Conservation (phyloP, 2,888 invertebrate species). For the Hypomecis punctinalis region DNA sequence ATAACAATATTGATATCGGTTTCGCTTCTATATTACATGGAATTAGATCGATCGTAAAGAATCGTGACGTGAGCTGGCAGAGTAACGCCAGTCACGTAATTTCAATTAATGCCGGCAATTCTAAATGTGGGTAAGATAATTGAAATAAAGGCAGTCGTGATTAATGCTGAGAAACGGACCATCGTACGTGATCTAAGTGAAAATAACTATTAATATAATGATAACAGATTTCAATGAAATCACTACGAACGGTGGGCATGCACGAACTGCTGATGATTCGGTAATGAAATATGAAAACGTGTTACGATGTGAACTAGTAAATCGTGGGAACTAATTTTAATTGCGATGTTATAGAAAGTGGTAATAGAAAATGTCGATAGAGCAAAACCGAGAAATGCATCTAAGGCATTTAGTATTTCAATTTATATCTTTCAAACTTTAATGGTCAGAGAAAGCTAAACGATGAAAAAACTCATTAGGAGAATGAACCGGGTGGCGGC, state of each 20-base stretch:
- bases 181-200: slow-evolving; percentile 50
- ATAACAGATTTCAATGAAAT: slow-evolving; percentile 44
- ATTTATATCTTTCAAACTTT: slow-evolving; percentile 34
- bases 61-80: slow-evolving; percentile 29
- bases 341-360: slow-evolving; percentile 29
- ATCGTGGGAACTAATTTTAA: slow-evolving; percentile 37
- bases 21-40: slow-evolving; percentile 28
- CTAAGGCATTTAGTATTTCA: slow-evolving; percentile 37
- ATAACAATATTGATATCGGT: slow-evolving; percentile 27
- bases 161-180: slow-evolving; percentile 50
- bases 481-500: slow-evolving; percentile 61
- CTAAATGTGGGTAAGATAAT: slow-evolving; percentile 34
- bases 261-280: slow-evolving; percentile 45
- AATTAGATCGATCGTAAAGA: slow-evolving; percentile 32
- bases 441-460: slow-evolving; percentile 59
- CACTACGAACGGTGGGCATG: slow-evolving; percentile 46
- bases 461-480: slow-evolving; percentile 69
- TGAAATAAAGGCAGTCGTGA: slow-evolving; percentile 42
- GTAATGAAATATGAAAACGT: slow-evolving; percentile 48
- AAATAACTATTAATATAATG: slow-evolving; percentile 54
- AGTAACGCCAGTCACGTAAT: slow-evolving; percentile 50
- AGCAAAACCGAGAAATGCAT: slow-evolving; percentile 36
- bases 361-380: slow-evolving; percentile 37
- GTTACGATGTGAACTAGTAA: slow-evolving; percentile 38
- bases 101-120: slow-evolving; percentile 41